These are phyloP conservation scores for Falcunculus frontatus DNA, from an alignment of 2,113 vertebrate species.

Conservation along the genomic window DNA sequence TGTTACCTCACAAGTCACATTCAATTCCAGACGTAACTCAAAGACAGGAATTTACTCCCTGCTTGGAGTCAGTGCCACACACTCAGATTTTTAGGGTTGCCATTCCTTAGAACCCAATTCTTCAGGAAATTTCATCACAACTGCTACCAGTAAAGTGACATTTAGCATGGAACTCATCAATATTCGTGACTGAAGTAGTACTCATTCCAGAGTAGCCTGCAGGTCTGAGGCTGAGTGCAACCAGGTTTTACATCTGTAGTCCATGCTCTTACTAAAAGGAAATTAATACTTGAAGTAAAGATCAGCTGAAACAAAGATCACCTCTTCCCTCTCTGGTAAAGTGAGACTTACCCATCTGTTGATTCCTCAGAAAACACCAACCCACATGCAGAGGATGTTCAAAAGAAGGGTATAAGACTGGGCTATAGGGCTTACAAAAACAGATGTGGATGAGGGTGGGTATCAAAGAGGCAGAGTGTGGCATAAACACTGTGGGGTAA, in stretches of 20 bases:
- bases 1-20: not conserved
- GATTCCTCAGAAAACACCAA: not conserved
- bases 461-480: not conserved
- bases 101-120: not conserved
- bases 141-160: not conserved
- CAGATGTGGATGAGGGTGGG: accelerated
- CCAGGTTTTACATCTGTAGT: not conserved
- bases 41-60: not conserved
- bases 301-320: not conserved
- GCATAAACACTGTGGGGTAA: not conserved
- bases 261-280: not conserved
- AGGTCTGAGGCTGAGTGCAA: not conserved
- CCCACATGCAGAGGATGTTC: not conserved
- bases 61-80: not conserved
- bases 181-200: not conserved
- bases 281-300: not conserved
- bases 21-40: not conserved
- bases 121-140: not conserved
- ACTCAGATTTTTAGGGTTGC: not conserved
- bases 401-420: not conserved
- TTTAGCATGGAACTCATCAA: not conserved
- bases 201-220: not conserved
- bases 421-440: not conserved
- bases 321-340: not conserved
- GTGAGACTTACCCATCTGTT: no score